Base-by-base conservation (phyloP, 2,888 invertebrate species). In the Tipula vernalis region DNA sequence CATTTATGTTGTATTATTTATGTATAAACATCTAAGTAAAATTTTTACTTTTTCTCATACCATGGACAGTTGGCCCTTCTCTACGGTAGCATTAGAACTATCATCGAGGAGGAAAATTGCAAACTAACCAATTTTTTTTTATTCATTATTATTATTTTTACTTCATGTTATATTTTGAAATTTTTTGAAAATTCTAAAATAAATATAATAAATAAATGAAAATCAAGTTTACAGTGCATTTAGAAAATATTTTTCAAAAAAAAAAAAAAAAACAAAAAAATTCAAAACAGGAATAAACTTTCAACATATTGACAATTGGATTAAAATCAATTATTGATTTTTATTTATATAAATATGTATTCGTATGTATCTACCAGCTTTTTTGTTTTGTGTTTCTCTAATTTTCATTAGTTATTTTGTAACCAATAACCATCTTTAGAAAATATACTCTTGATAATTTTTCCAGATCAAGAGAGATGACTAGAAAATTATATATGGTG, bases 291-390 rank as follows among this genome's bases (percentile, higher is more conserved):
- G 28, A 71, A 71, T 71, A 71, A 71, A 71, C 71, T 71, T 71
- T 71, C 71, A 71, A 28, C 71, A 71, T 71, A 71, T 71, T 71
- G 71, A 71, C 71, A 71, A 71, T 71, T 71, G 71, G 71, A 71
- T 71, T 71, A 71, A 71, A 71, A 71, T 71, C 71, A 71, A 71
- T 71, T 71, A 71, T 71, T 71, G 71, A 71, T 71, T 71, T 71
- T 71, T 28, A 71, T 71, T 71, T 71, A 28, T 71, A 71, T 71
- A 71, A 71, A 71, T 71, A 51, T 51, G 15, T 51, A 51, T 5
- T 39, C 39, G 39, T 39, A 39, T 57, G 51, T 15, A 71, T 71
- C 15, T 51, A 44, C 44, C 51, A 57, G 15, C 15, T 57, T 15
- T 15, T 71, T n/a, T 51, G n/a, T 71, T 2, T 71, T 28, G 28